Base-by-base conservation (phyloP, 2,797 vertebrate species). In the Ctenopoma kingsleyae region DNA sequence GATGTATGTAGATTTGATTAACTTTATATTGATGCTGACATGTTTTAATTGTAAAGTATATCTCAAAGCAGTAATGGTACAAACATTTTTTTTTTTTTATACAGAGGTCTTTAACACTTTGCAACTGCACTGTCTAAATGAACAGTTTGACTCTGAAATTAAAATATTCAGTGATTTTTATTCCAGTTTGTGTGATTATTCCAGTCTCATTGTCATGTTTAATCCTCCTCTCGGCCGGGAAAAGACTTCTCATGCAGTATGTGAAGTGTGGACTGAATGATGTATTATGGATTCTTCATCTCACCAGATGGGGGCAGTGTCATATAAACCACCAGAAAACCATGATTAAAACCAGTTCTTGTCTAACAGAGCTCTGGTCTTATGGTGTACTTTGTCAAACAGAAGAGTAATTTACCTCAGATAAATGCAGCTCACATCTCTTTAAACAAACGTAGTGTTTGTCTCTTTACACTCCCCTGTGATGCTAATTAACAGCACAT, bases 11-110 rank as follows among this genome's bases (percentile, higher is more conserved):
- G 93, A 92, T 86, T 86, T 80, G 51, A 92, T 75, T 89, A 78
- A 91, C 89, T 86, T 85, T 91, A 83, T 85, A 44, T 87, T 96
- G 93, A 82, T 90, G 71, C 85, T 90, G 84, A 66, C 78, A 87
- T 90, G 86, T 95, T 95, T 95, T 95, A 94, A 96, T 93, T 94
- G 93, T 95, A 94, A 96, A 94, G 88, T 95, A 92, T 97, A 96
- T 95, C 93, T 94, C 90, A 87, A 71, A 72, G 51, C 75, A 82
- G 76, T 76, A 70, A 74, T 58, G 84, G 76, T 81, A 87, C 85
- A 78, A 71, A 73, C 16, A 62, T 75, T 51, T 76, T 88, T 81
- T 88, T 81, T 76, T 85, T 91, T 87, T 87, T 54, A 91, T 87
- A 86, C 85, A 88, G 76, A 91, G 58, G 84, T 83, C 74, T 85